Evolutionary conservation across 2,797 vertebrate species (phyloP).

Genomic region (Microchirus variegatus): DNA sequence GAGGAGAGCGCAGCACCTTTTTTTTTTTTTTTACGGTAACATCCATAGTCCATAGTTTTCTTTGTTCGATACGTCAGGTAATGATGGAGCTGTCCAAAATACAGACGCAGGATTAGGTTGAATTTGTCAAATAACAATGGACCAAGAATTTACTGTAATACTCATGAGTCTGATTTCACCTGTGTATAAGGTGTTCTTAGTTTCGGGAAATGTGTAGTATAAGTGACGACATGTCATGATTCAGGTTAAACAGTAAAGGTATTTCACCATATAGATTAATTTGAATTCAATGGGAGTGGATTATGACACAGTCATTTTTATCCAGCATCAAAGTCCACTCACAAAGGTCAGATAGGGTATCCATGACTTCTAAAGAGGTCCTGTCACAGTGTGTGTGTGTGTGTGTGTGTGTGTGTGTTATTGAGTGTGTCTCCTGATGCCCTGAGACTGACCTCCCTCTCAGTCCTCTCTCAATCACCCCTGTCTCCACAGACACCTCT

Average conservation of each 20-base stretch:
- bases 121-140: no score
- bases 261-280: not conserved
- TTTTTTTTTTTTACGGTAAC: no score
- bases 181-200: conserved; percentile 4
- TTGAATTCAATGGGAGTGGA: not conserved
- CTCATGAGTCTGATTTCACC: conserved; percentile 9
- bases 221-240: not conserved
- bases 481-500: conserved; percentile 75
- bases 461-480: conserved; percentile 70
- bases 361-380: conserved; percentile 39
- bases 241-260: conserved; percentile 5
- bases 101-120: no score
- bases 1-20: no score
- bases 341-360: conserved; percentile 54
- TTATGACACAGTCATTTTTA: not conserved
- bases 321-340: conserved; percentile 28
- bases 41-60: no score
- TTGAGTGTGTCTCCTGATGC: conserved; percentile 62
- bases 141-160: not conserved
- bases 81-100: no score
- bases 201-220: not conserved
- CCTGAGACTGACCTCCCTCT: conserved; percentile 73
- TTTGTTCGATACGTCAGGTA: no score
- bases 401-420: conserved; percentile 39
- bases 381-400: conserved; percentile 44